Conservation (phyloP, 1,140 invertebrate genomes). For the Drosophila nannoptera region DNA sequence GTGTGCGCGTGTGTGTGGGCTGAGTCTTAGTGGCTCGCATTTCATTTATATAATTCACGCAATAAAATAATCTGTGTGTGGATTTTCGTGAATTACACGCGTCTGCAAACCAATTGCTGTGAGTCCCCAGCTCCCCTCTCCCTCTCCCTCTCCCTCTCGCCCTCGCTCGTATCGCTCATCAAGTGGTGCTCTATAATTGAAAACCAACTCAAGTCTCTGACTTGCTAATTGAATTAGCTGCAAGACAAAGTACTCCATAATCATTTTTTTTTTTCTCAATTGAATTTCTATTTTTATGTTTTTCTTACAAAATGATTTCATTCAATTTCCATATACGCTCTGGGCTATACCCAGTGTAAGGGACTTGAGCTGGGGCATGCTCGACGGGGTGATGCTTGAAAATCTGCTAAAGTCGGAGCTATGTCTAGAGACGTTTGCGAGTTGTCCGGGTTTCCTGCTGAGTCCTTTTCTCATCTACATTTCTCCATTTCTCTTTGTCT, state of each 20-base stretch:
- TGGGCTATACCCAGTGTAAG: background rate
- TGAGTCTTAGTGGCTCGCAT: constrained; percentile 58
- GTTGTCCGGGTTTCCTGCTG: no score
- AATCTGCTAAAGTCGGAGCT: no score
- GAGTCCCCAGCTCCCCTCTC: background rate
- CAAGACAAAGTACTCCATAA: background rate
- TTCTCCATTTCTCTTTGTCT: no score
- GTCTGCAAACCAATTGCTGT: background rate
- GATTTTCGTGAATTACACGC: constrained; percentile 34
- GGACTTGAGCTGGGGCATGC: background rate
- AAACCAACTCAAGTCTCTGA: constrained; percentile 60
- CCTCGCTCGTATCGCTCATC: constrained; percentile 16
- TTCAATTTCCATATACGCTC: constrained; percentile 1
- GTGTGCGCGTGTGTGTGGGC: constrained; percentile 31
- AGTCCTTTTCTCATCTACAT: no score
- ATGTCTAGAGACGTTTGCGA: no score
- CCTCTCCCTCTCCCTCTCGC: background rate
- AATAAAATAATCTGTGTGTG: constrained; percentile 65
- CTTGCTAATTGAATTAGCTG: constrained; percentile 59
- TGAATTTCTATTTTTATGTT: constrained; percentile 3
- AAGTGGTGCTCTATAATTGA: constrained; percentile 66
- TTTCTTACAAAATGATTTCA: constrained; percentile 6
- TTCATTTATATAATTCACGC: constrained; percentile 73
- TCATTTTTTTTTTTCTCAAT: no score
- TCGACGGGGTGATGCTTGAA: no score